Conservation (phyloP, 1,140 invertebrate genomes). For the Dendrolimus punctatus region DNA sequence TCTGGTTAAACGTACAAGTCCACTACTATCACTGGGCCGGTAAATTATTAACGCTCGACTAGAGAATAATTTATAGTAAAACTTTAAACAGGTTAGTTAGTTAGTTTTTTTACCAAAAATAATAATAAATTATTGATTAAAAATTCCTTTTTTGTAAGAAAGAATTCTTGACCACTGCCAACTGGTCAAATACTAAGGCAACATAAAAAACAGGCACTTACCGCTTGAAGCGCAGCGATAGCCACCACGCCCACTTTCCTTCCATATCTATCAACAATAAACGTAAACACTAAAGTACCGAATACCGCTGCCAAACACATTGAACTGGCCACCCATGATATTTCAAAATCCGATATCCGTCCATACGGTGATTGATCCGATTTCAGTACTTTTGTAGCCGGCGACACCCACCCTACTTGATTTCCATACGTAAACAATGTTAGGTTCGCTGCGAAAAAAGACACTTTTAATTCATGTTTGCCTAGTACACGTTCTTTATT, state of each 20-base stretch:
- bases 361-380: slow-evolving; percentile 41
- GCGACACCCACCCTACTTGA: slow-evolving; percentile 71
- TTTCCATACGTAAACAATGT: slow-evolving; percentile 66
- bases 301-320: slow-evolving; percentile 46
- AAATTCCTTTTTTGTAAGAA: no score
- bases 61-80: no score
- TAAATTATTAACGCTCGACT: no score
- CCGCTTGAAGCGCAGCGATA: slow-evolving; percentile 12
- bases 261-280: slow-evolving; percentile 12
- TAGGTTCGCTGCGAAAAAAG: slow-evolving; percentile 63
- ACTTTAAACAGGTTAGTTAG: no score
- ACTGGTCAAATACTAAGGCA: slow-evolving; percentile 10
- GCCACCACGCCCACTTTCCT: slow-evolving; percentile 8
- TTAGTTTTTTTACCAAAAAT: no score
- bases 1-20: no score
- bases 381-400: slow-evolving; percentile 60
- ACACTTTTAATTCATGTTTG: slow-evolving; percentile 6
- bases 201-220: slow-evolving; percentile 9
- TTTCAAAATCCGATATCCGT: slow-evolving; percentile 56
- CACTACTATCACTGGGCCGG: no score
- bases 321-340: slow-evolving; percentile 65
- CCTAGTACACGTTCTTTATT: slow-evolving; percentile 12
- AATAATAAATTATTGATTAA: no score
- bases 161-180: slow-evolving; percentile 6
- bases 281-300: slow-evolving; percentile 11